A percentile compares a stretch with the other conserved stretches of the same genome.
These are phyloP conservation scores for Scalopus aquaticus DNA, from an alignment of 2,113 vertebrate genomes.

Conservation along the genomic window DNA sequence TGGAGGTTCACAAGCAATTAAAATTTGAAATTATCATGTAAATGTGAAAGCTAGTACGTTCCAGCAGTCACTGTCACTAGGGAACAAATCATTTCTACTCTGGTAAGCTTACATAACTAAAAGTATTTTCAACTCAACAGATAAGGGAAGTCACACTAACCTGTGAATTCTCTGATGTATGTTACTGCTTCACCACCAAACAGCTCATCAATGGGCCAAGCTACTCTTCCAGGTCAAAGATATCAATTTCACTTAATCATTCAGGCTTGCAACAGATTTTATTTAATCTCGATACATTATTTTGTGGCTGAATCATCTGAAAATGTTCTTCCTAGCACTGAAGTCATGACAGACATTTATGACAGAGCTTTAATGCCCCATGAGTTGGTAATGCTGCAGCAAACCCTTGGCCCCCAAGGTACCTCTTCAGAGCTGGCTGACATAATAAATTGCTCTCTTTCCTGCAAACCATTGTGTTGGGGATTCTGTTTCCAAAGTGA, in stretches of 20 bases:
- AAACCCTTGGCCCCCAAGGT: not conserved
- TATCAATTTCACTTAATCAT: slow-evolving; percentile 27
- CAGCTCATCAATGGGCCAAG: not conserved
- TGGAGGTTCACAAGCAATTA: not conserved
- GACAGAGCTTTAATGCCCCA: not conserved
- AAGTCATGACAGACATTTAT: slow-evolving; percentile 13
- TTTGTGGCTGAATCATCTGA: slow-evolving; percentile 20
- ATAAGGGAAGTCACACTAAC: not conserved
- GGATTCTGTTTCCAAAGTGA: not conserved
- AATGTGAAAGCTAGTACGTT: not conserved
- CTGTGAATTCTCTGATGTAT: not conserved
- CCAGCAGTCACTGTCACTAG: not conserved
- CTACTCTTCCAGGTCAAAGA: not conserved
- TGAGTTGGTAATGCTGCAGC: not conserved
- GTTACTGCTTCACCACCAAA: not conserved
- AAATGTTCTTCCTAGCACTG: not conserved
- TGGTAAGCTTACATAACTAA: not conserved
- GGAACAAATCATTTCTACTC: not conserved
- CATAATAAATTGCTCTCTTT: slow-evolving; percentile 3
- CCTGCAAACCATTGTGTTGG: not conserved
- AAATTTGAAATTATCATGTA: slow-evolving; percentile 1
- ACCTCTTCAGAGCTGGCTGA: slow-evolving; percentile 6
- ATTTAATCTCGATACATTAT: not conserved
- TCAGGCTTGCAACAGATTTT: slow-evolving; percentile 24
- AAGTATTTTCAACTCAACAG: not conserved